Base-by-base conservation (phyloP, 1,140 invertebrate species). In the Nylanderia fulva region DNA sequence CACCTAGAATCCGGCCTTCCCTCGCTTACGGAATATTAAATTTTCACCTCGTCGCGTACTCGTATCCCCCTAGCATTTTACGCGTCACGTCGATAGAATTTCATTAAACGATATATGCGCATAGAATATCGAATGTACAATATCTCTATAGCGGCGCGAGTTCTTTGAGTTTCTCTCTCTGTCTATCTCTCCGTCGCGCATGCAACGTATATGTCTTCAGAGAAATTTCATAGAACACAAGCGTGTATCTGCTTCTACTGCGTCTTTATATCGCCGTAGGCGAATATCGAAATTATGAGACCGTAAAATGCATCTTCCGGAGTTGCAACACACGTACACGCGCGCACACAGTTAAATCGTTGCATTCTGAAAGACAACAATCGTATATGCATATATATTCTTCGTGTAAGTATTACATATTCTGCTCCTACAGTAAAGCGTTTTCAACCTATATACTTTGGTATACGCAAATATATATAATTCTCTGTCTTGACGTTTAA, bases 21-120 rank as follows among this genome's bases (percentile, higher is more conserved):
- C 18, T 15, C 63, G 29, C 29, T 68, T 82, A 72, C 8, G 36
- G 39, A 71, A 82, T 82, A 82, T 82, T 82, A 82, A 82, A 82
- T 58, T 72, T 69, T 33, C 77, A 8, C 27, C 52, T 45, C 21
- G 77, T 42, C 77, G 66, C 24, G n/a, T 48, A 48, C 45, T 48
- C 52, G 13, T 82, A 72, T 82, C 42, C 71, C 72, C 36, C 77
- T 24, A 60, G 29, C 52, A 42, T 82, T 72, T 54, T 71, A 24
- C 42, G 60, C 64, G 76, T 58, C 42, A n/a, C 63, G 63, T 71
- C 66, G 52, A 82, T 82, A 45, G 66, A 58, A 72, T 60, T 79
- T 79, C 45, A 60, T 71, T 42, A 80, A 80, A 72, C 52, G 63
- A 54, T 54, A 68, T 54, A 68, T n/a, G 24, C 18, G 45, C 45